Percentiles rank a stretch among this genome's conserved stretches.
These are phyloP conservation scores for Apomyelois bistriatella DNA, from an alignment of 2,888 invertebrate species.

Conservation along the genomic window DNA sequence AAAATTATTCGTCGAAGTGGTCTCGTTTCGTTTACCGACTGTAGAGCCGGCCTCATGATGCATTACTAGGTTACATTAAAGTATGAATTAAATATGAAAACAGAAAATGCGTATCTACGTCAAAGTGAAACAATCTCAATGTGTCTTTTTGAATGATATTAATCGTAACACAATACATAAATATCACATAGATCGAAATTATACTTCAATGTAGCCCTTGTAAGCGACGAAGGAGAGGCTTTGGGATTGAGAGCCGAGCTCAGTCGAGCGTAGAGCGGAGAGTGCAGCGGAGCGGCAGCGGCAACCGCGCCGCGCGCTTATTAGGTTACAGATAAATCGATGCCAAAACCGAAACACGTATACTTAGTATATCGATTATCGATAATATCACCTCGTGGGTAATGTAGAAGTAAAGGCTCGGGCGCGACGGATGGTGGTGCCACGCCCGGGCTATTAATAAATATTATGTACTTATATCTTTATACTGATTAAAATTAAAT, in stretches of 20 bases:
- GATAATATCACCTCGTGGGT: constrained; percentile 69
- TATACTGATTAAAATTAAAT: constrained; percentile 69
- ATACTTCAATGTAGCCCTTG: neutral
- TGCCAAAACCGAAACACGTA: constrained; percentile 74
- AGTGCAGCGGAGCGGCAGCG: constrained; percentile 32
- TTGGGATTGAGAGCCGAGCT: constrained; percentile 27
- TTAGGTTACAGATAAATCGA: constrained; percentile 69
- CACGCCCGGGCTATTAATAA: constrained; percentile 49
- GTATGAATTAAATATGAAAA: neutral
- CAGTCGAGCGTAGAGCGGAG: constrained; percentile 31
- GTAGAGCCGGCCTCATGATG: constrained; percentile 37
- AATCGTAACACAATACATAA: no score
- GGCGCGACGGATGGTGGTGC: constrained; percentile 30
- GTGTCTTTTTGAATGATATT: no score
- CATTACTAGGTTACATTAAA: constrained; percentile 4
- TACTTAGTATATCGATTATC: constrained; percentile 69
- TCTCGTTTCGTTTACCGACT: constrained; percentile 45
- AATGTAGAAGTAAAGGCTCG: constrained; percentile 63
- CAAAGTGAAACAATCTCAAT: no score
- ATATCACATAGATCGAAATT: neutral
- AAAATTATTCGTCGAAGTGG: constrained; percentile 51
- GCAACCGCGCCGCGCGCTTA: constrained; percentile 37
- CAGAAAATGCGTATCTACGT: neutral
- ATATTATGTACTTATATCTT: constrained; percentile 67
- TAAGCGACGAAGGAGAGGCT: constrained; percentile 8